Evolutionary conservation across 2,888 invertebrate species (phyloP).

Genomic region (Rhagophthalmus giganteus): DNA sequence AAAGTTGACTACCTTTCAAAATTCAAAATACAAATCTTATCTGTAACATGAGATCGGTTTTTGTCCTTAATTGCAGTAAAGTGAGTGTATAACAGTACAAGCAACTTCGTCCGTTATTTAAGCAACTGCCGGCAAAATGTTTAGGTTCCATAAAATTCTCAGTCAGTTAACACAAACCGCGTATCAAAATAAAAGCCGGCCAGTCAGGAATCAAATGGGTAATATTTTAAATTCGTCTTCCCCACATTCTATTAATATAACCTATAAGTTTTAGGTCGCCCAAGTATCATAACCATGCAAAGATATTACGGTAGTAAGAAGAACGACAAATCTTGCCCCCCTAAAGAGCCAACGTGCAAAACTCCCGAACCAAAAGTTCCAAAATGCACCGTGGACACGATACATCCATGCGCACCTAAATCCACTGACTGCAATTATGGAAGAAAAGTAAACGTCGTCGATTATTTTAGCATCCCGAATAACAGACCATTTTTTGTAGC

Average conservation of each 20-base stretch:
- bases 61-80: not conserved
- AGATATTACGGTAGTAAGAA: slow-evolving; percentile 31
- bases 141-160: slow-evolving; percentile 31
- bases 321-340: not conserved
- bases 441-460: not conserved
- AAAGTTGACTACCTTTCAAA: slow-evolving; percentile 24
- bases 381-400: not conserved
- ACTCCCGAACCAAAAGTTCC: slow-evolving; percentile 2
- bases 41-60: not conserved
- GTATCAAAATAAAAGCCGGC: slow-evolving; percentile 11
- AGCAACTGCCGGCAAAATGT: slow-evolving; percentile 35
- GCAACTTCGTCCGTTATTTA: slow-evolving; percentile 27
- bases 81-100: slow-evolving; percentile 2
- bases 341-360: not conserved
- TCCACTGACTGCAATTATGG: slow-evolving; percentile 2
- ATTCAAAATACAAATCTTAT: slow-evolving; percentile 17
- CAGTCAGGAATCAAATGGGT: slow-evolving; percentile 23
- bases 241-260: not conserved
- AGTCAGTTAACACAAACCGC: slow-evolving; percentile 27
- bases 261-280: slow-evolving; percentile 18
- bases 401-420: slow-evolving; percentile 10
- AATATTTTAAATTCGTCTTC: not conserved
- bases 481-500: slow-evolving; percentile 22
- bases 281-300: slow-evolving; percentile 14
- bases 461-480: not conserved